Evolutionary conservation across 2,888 invertebrate genomes (phyloP).

Genomic region (Sisyra terminalis): DNA sequence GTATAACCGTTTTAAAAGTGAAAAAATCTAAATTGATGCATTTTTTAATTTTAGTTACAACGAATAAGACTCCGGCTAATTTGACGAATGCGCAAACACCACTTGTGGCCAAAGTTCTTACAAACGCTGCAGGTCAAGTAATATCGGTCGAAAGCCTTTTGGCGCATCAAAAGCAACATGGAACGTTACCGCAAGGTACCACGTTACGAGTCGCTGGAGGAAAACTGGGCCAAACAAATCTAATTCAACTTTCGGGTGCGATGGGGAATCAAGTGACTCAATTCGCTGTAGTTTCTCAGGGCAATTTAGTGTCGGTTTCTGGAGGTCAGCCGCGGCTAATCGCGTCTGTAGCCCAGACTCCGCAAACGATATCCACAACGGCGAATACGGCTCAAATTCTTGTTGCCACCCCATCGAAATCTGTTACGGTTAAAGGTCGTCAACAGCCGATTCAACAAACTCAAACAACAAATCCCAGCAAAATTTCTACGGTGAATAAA

Average conservation of each 20-base stretch:
- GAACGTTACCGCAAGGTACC: conserved; percentile 31
- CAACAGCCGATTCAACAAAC: conserved; percentile 14
- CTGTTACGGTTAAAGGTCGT: conserved; percentile 16
- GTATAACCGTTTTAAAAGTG: too few relatives aligned
- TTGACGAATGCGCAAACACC: conserved; percentile 31
- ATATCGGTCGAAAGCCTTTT: conserved; percentile 41
- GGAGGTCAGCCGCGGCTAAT: conserved; percentile 16
- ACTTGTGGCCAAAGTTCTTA: conserved; percentile 55
- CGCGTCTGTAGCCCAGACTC: conserved; percentile 17
- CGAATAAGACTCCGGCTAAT: conserved; percentile 25
- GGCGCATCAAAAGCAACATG: conserved; percentile 33
- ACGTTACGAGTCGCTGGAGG: conserved; percentile 29
- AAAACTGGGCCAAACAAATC: conserved; percentile 29
- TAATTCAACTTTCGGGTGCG: conserved; percentile 31
- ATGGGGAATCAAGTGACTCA: conserved; percentile 26
- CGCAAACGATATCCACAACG: conserved; percentile 20
- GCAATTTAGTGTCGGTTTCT: conserved; percentile 26
- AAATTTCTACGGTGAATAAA: conserved; percentile 20
- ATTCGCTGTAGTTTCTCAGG: conserved; percentile 33
- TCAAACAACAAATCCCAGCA: conserved; percentile 12
- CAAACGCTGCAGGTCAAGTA: conserved; percentile 44
- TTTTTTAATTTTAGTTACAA: conserved; percentile 15
- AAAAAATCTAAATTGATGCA: background rate
- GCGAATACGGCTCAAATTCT: conserved; percentile 16
- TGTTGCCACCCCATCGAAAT: conserved; percentile 13